A percentile compares a stretch with the other conserved stretches of the same genome.
These are phyloP conservation scores for Ochlodes sylvanus DNA, from an alignment of 2,888 invertebrate species.

Conservation along the genomic window DNA sequence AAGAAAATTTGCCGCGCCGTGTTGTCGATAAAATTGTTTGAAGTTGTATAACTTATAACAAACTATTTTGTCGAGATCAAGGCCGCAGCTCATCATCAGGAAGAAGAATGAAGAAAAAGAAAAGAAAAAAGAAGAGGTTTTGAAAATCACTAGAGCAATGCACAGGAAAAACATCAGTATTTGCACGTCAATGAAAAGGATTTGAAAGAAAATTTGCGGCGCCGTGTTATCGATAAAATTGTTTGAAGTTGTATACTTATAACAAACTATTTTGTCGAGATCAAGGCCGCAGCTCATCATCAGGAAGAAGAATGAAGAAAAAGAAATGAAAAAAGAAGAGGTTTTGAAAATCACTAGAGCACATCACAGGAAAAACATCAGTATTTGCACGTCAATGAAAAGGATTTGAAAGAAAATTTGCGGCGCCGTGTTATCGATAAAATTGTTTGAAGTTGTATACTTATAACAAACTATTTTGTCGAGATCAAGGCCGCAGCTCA, in stretches of 20 bases:
- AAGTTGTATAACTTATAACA: neutral
- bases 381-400: too few species aligned
- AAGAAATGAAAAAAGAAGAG: neutral
- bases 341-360: too few species aligned
- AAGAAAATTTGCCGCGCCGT: neutral
- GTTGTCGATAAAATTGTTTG: conserved; percentile 1
- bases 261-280: too few species aligned
- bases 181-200: too few species aligned
- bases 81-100: neutral
- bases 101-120: neutral
- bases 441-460: neutral
- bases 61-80: neutral
- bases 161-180: too few species aligned
- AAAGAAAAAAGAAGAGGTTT: neutral
- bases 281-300: too few species aligned
- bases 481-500: neutral
- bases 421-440: conserved; percentile 8
- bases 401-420: neutral
- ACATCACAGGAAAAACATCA: too few species aligned
- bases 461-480: neutral
- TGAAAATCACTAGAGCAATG: too few species aligned
- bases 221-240: conserved; percentile 10
- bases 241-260: too few species aligned
- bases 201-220: neutral
- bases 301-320: too few species aligned